A percentile compares a stretch with the other conserved stretches of the same genome.
Evolutionary conservation across 2,888 invertebrate species (phyloP).

Genomic region (Cyclophora punctaria): DNA sequence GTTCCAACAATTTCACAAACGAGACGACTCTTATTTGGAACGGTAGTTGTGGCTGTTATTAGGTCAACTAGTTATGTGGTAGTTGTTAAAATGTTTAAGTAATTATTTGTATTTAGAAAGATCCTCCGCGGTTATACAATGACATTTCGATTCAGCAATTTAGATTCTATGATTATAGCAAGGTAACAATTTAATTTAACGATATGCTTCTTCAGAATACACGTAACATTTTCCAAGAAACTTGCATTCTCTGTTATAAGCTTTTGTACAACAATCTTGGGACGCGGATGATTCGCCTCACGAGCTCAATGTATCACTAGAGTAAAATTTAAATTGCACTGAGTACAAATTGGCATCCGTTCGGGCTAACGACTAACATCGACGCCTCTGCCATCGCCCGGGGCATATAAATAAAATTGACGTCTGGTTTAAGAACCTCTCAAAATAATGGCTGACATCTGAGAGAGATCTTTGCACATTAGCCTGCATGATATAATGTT

Average conservation of each 20-base stretch:
- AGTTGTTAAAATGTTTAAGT: too few species aligned
- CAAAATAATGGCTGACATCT: slow-evolving; percentile 18
- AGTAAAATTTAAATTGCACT: slow-evolving; percentile 27
- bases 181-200: too few species aligned
- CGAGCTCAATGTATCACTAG: slow-evolving; percentile 24
- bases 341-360: slow-evolving; percentile 34
- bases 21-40: slow-evolving; percentile 42
- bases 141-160: too few species aligned
- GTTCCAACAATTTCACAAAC: slow-evolving; percentile 49
- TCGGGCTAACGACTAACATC: slow-evolving; percentile 30
- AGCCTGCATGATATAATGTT: slow-evolving; percentile 5
- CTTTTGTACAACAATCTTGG: slow-evolving; percentile 23
- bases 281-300: slow-evolving; percentile 25
- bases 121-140: too few species aligned
- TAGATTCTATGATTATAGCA: too few species aligned
- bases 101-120: too few species aligned
- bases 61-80: too few species aligned
- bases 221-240: too few species aligned
- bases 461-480: too few species aligned
- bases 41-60: slow-evolving; percentile 44
- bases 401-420: slow-evolving; percentile 34
- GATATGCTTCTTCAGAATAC: too few species aligned
- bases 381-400: slow-evolving; percentile 28
- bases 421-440: slow-evolving; percentile 26
- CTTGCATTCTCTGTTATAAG: too few species aligned